phyloP scores from a whole-genome alignment of 2,113 vertebrate genomes.

The Protomyctophum bolini region DNA sequence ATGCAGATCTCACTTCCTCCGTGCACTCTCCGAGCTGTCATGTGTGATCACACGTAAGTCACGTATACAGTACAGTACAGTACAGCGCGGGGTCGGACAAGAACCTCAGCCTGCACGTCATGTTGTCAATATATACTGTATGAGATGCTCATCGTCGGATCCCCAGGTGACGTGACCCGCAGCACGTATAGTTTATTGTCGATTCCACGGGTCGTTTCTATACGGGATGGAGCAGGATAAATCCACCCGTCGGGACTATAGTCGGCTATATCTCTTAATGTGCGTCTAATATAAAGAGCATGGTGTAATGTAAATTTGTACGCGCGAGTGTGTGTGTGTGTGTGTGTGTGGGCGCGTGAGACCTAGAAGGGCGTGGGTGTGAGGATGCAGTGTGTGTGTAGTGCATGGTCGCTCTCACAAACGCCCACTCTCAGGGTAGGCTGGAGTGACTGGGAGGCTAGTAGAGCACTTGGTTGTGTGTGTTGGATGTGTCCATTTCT shows the following conservation, averaged over 20 bases:
- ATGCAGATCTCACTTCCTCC: constrained; percentile 25
- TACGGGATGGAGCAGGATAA: constrained; percentile 27
- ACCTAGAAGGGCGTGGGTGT: constrained; percentile 67
- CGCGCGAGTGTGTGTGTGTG: constrained; percentile 21
- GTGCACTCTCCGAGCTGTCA: neutral
- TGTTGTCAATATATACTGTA: neutral
- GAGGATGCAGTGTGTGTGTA: constrained; percentile 65
- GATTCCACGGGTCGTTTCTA: constrained; percentile 34
- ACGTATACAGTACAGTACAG: no score
- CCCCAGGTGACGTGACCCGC: constrained; percentile 31
- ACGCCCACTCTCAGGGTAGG: constrained; percentile 72
- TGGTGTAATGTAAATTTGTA: constrained; percentile 70
- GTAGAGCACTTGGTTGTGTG: constrained; percentile 73
- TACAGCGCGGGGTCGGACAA: neutral
- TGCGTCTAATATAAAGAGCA: constrained; percentile 71
- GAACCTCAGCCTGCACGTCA: constrained; percentile 33
- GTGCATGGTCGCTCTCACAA: constrained; percentile 77
- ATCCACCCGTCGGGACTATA: no score
- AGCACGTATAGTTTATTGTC: neutral
- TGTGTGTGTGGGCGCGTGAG: constrained; percentile 25
- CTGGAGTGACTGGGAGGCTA: constrained; percentile 76
- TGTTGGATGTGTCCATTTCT: constrained; percentile 68
- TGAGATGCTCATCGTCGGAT: neutral
- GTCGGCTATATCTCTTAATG: constrained; percentile 49
- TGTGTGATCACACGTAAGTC: constrained; percentile 38